A percentile compares a stretch with the other conserved stretches of the same genome.
Evolutionary conservation across 2,797 vertebrate genomes (phyloP).

Genomic region (Anguilla marmorata): DNA sequence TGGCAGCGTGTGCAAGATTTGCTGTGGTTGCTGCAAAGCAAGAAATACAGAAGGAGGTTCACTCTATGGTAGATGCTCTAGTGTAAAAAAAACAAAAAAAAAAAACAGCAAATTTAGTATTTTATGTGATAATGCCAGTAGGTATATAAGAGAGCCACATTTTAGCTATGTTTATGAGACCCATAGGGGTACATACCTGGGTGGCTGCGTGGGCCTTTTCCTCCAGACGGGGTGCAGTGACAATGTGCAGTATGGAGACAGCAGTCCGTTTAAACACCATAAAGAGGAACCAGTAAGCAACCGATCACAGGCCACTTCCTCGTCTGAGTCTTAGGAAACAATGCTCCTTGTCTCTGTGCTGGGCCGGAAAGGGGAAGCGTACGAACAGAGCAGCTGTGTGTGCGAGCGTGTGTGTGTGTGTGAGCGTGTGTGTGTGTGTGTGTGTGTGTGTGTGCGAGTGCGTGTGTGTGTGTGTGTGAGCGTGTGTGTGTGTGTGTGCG

Average conservation of each 20-base stretch:
- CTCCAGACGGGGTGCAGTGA: background rate
- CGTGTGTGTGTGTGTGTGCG: background rate
- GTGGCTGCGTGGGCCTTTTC: background rate
- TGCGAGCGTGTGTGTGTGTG: conserved; percentile 32
- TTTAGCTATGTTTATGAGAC: background rate
- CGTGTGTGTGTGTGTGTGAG: background rate
- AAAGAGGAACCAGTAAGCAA: conserved; percentile 69
- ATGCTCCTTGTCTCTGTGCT: conserved; percentile 62
- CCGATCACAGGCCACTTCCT: conserved; percentile 68
- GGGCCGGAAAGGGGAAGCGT: conserved; percentile 67
- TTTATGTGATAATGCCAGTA: background rate
- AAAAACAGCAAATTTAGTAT: background rate
- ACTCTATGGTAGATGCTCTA: background rate
- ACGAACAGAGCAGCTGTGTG: conserved; percentile 32
- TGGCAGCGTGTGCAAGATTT: background rate
- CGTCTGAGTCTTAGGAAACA: conserved; percentile 62
- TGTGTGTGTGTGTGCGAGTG: background rate
- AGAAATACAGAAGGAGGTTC: background rate
- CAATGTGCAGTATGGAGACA: background rate
- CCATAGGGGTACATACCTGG: background rate
- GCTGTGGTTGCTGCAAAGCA: background rate
- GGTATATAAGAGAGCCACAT: background rate
- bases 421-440: background rate
- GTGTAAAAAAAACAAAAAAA: background rate
- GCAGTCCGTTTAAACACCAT: background rate